Conservation (phyloP, 1,140 invertebrate species). For the Laupala kohalensis region DNA sequence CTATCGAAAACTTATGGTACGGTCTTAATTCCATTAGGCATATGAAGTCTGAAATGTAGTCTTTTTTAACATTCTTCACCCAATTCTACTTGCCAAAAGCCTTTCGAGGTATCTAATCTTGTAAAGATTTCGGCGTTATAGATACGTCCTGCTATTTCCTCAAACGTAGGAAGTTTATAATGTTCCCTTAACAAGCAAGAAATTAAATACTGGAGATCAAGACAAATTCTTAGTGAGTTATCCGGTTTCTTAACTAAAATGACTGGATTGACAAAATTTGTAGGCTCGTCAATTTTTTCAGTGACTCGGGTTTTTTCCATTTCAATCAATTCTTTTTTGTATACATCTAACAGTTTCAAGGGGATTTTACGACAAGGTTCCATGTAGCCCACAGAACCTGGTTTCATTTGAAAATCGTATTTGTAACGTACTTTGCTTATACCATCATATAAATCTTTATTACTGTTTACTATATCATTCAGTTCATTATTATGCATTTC, state of each 20-base stretch:
- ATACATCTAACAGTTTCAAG: background rate
- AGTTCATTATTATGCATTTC: background rate
- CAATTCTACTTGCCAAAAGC: slow-evolving; percentile 23
- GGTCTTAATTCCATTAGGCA: slow-evolving; percentile 10
- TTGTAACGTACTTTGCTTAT: background rate
- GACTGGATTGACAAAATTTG: background rate
- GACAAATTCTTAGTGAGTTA: slow-evolving; percentile 20
- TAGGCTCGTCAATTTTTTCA: background rate
- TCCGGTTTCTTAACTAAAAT: background rate
- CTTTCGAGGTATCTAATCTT: slow-evolving; percentile 22
- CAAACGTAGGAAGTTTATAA: slow-evolving; percentile 19
- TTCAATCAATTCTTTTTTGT: background rate
- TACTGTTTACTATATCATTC: background rate
- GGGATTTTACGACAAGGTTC: background rate
- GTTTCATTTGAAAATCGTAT: background rate
- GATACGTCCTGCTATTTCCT: slow-evolving; percentile 18
- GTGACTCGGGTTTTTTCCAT: background rate
- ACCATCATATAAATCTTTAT: background rate
- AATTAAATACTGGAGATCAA: slow-evolving; percentile 26
- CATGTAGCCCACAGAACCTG: background rate
- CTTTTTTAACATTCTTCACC: slow-evolving; percentile 15
- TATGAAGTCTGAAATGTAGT: slow-evolving; percentile 13
- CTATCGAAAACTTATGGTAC: slow-evolving; percentile 19
- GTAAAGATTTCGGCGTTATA: slow-evolving; percentile 22
- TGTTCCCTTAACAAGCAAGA: slow-evolving; percentile 20